Percentiles rank a stretch among this genome's conserved stretches.
Evolutionary conservation across 2,888 invertebrate genomes (phyloP).

Genomic region (Andricus quercusramuli): DNA sequence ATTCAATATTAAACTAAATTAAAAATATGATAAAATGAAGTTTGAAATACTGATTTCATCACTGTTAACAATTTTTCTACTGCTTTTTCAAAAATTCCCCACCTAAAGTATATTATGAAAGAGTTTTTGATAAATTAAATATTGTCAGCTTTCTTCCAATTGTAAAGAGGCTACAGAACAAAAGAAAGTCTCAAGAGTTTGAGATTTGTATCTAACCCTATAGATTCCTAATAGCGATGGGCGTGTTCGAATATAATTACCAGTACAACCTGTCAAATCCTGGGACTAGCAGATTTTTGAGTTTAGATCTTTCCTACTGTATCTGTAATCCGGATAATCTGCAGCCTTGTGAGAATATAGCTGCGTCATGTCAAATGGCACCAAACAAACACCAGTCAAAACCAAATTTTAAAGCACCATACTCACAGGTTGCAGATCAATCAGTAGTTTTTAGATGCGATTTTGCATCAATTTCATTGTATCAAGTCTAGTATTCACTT

Average conservation of each 20-base stretch:
- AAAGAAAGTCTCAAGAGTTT: neutral
- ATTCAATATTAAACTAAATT: no score
- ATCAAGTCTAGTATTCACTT: neutral
- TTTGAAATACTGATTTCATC: no score
- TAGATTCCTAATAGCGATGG: constrained; percentile 11
- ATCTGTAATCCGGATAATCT: constrained; percentile 41
- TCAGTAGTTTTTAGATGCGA: constrained; percentile 5
- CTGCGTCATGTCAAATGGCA: constrained; percentile 25
- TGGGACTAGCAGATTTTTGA: constrained; percentile 18
- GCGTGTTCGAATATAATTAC: constrained; percentile 29
- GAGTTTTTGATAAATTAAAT: no score
- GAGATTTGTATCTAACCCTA: neutral
- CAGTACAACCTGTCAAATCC: constrained; percentile 7
- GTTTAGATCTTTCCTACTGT: neutral
- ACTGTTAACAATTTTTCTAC: no score
- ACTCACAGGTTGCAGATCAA: neutral
- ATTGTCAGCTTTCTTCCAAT: neutral
- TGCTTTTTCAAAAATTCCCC: no score
- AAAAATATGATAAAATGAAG: no score
- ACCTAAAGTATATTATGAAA: no score
- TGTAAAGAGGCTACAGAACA: neutral
- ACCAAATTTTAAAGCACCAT: neutral
- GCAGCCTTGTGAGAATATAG: constrained; percentile 4
- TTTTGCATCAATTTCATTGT: constrained; percentile 11
- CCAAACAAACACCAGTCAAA: constrained; percentile 32